Base-by-base conservation (phyloP, 2,113 vertebrate species). In the Mesocricetus auratus region DNA sequence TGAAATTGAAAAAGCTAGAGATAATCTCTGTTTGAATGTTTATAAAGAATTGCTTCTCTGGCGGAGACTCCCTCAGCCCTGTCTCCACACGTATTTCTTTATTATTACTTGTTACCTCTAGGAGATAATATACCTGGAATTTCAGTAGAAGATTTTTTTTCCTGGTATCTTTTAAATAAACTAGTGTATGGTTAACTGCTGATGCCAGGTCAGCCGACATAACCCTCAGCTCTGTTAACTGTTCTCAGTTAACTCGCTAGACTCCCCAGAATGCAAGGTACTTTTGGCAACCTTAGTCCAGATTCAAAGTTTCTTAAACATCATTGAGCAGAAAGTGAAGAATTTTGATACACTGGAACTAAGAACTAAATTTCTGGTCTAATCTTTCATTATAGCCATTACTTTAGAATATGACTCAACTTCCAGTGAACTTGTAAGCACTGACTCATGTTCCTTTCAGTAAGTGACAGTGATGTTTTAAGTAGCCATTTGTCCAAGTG, bases 1-100 rank as follows among this genome's bases (percentile, higher is more conserved):
- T 98, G 92, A 62, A 97, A 87, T 53, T 78, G 81, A 82, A 88
- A 86, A 96, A 85, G 92, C 89, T 82, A 42, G n/a, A 85, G 77
- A 13, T 11, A 92, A 90, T 89, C 90, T 96, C 79, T 89, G 68
- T 89, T n/a, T 58, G 68, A 85, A 58, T 24, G 45, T 91, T 92
- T 91, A n/a, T 91, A 91, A 93, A 60, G 47, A 94, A 87, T 47
- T 62, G 45, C 56, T 69, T 88, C 77, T 68, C 1, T 68, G 78
- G 39, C 90, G 45, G 56, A 95, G 33, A 74, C 17, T 96, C 82
- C 45, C 47, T 53, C 66, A 60, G n/a, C 50, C 31, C n/a, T 88
- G 10, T 47, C 71, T 73, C 29, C 66, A 75, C 29, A 1, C 69
- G 86, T 90, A 42, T 64, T 45, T 68, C 42, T 78, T 94, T 93